Percentiles rank a stretch among this genome's conserved stretches.
phyloP scores from a whole-genome alignment of 2,888 invertebrate genomes.

The Pristionchus maxplancki region DNA sequence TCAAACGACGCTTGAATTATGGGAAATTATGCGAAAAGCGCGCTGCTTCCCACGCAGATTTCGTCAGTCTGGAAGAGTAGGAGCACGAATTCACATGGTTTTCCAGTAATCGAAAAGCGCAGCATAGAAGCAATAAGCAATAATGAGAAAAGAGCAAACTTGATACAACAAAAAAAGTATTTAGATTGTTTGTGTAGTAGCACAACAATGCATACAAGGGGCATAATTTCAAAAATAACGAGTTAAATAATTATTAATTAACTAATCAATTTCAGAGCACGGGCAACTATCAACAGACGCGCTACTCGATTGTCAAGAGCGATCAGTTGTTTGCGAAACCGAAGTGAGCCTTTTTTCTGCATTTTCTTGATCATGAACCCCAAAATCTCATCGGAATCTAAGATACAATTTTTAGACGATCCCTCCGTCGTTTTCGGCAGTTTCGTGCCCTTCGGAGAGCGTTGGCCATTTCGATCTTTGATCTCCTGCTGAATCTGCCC shows the following conservation, averaged over 20 bases:
- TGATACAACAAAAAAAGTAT: neutral
- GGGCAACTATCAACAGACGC: neutral
- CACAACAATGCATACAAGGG: too few relatives aligned
- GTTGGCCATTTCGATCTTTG: slow-evolving; percentile 72
- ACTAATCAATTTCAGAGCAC: neutral
- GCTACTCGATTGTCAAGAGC: slow-evolving; percentile 17
- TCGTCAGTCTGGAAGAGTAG: neutral
- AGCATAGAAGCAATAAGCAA: neutral
- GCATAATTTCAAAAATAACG: neutral
- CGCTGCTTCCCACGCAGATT: neutral
- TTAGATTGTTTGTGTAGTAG: neutral
- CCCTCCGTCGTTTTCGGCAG: slow-evolving; percentile 63
- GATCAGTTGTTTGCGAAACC: neutral
- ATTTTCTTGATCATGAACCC: neutral
- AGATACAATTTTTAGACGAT: neutral
- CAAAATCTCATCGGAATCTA: neutral
- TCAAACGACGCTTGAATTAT: neutral
- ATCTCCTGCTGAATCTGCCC: slow-evolving; percentile 74
- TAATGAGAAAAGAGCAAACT: too few relatives aligned
- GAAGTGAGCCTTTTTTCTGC: neutral
- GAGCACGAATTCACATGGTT: neutral
- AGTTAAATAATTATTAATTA: neutral
- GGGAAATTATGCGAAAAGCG: neutral
- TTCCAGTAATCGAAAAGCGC: neutral
- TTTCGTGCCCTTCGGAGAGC: slow-evolving; percentile 69